phyloP scores from a whole-genome alignment of 1,140 invertebrate genomes.

The Dreissena rostriformis region DNA sequence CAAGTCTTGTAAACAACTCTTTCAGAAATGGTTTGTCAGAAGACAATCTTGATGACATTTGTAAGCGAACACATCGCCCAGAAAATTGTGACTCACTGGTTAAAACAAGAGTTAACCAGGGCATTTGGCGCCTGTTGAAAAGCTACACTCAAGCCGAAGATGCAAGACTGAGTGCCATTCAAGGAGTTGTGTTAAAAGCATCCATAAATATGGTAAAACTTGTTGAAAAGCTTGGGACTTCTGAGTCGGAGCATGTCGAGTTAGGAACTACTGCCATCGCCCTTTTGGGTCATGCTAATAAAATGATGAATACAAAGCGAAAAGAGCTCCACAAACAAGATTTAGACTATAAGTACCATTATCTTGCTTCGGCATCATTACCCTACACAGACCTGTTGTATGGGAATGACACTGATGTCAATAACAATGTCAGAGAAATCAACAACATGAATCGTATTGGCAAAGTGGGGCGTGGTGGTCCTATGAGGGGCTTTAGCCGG shows the following conservation, averaged over 20 bases:
- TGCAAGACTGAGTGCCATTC: conserved; percentile 9
- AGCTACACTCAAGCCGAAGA: conserved; percentile 22
- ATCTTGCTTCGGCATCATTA: conserved; percentile 31
- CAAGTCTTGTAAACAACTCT: conserved; percentile 26
- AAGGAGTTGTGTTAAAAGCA: conserved; percentile 17
- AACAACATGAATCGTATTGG: conserved; percentile 39
- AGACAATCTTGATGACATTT: conserved; percentile 15
- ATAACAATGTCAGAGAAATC: conserved; percentile 37
- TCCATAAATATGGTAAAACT: conserved; percentile 24
- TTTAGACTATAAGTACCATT: conserved; percentile 40
- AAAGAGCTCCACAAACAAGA: conserved; percentile 30
- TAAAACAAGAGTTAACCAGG: conserved; percentile 35
- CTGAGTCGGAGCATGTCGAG: conserved; percentile 9
- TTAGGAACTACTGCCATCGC: conserved; percentile 14
- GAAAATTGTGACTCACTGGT: conserved; percentile 25
- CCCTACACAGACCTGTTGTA: conserved; percentile 35
- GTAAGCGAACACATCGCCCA: conserved; percentile 20
- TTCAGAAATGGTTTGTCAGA: conserved; percentile 40
- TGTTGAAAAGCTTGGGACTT: conserved; percentile 21
- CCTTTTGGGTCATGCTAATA: conserved; percentile 31
- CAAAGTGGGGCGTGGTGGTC: conserved; percentile 4
- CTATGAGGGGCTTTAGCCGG: neutral
- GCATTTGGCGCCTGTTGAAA: conserved; percentile 40
- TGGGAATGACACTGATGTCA: conserved; percentile 33
- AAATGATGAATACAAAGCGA: conserved; percentile 21